These are phyloP conservation scores for Cassiopea xamachana DNA, from an alignment of 30 jellyfish, hydroid and myxozoan species.

Conservation along the genomic window DNA sequence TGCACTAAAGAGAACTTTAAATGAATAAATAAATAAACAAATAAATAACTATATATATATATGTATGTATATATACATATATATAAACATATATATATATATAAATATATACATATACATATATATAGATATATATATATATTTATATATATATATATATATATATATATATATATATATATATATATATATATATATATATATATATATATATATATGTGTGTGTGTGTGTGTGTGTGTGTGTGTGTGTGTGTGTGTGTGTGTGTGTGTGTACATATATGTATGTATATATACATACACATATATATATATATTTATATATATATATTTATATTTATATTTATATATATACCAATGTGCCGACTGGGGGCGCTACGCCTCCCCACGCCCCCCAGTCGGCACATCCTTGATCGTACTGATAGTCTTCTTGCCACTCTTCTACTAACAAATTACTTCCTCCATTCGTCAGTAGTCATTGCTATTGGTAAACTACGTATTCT, in stretches of 20 bases:
- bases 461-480: no score
- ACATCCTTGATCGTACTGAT: no score
- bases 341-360: not conserved
- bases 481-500: no score
- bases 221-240: not conserved
- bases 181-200: not conserved
- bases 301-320: not conserved
- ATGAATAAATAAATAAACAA: no score
- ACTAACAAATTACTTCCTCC: no score
- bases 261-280: not conserved
- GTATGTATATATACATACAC: not conserved
- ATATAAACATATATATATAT: no score
- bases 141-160: not conserved
- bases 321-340: not conserved
- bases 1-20: no score
- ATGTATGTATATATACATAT: no score
- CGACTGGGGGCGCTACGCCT: no score
- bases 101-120: not conserved
- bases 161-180: not conserved
- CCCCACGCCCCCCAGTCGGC: no score
- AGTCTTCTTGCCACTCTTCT: no score
- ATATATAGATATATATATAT: not conserved
- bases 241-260: not conserved
- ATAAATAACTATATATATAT: no score
- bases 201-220: not conserved